Conservation (phyloP, 2,113 vertebrate genomes). For the Poecile atricapillus region DNA sequence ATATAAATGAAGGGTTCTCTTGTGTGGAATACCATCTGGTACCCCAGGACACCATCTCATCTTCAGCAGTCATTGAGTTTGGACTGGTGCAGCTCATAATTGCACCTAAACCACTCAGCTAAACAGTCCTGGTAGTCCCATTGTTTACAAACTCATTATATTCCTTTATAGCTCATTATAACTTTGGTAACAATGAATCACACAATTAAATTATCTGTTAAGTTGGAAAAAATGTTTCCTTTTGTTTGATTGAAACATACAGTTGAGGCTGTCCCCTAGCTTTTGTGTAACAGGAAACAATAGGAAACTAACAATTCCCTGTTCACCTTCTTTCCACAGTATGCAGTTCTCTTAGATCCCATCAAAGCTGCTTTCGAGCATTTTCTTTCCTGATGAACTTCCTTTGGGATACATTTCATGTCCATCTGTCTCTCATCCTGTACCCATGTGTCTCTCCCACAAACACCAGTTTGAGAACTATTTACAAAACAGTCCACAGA, state of each 20-base stretch:
- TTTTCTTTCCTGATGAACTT: constrained; percentile 9
- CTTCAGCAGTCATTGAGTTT: not conserved
- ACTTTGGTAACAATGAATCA: not conserved
- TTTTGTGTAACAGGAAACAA: not conserved
- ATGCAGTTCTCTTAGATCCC: not conserved
- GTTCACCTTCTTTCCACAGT: not conserved
- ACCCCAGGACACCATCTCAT: not conserved
- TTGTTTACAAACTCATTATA: not conserved
- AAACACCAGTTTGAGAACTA: constrained; percentile 20
- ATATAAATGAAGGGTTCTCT: not conserved
- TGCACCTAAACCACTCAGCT: not conserved
- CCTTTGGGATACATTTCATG: not conserved
- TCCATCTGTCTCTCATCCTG: constrained; percentile 27
- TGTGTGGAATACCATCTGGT: not conserved
- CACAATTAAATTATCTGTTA: not conserved
- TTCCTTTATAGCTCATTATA: not conserved
- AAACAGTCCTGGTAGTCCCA: not conserved
- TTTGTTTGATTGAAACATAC: not conserved
- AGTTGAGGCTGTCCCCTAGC: not conserved
- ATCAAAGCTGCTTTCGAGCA: not conserved
- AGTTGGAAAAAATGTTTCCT: not conserved
- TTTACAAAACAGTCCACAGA: constrained; percentile 46
- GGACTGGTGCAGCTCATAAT: not conserved
- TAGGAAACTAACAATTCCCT: not conserved
- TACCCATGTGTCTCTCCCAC: constrained; percentile 5